Evolutionary conservation across 2,888 invertebrate species (phyloP).

Genomic region (Chalcis sispes): DNA sequence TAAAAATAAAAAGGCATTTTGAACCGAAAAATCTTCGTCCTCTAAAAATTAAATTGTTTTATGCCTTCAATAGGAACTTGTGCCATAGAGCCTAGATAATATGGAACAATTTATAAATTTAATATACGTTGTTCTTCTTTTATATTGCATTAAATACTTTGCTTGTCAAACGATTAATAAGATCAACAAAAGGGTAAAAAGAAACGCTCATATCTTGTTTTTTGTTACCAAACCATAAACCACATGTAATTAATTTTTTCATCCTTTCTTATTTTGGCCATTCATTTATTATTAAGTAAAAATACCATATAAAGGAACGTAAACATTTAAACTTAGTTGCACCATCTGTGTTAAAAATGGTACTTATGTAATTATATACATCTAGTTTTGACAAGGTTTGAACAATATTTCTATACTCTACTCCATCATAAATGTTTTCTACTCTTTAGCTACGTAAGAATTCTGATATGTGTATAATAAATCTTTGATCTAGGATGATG

Average conservation of each 20-base stretch:
- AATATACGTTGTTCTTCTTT: slow-evolving; percentile 19
- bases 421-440: slow-evolving; percentile 48
- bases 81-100: slow-evolving; percentile 50
- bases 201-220: slow-evolving; percentile 40
- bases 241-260: slow-evolving; percentile 46
- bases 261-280: slow-evolving; percentile 46
- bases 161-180: not conserved
- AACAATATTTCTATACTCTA: slow-evolving; percentile 44
- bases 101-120: slow-evolving; percentile 32
- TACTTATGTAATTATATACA: slow-evolving; percentile 41
- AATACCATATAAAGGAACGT: slow-evolving; percentile 47
- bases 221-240: slow-evolving; percentile 55
- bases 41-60: too few relatives aligned
- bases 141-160: slow-evolving; percentile 39
- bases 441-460: not conserved
- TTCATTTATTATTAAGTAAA: slow-evolving; percentile 56
- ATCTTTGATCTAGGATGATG: too few relatives aligned
- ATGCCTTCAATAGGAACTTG: slow-evolving; percentile 2
- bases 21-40: too few relatives aligned
- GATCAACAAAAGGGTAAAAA: slow-evolving; percentile 29
- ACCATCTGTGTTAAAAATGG: slow-evolving; percentile 52
- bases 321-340: slow-evolving; percentile 43
- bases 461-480: too few relatives aligned
- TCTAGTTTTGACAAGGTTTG: slow-evolving; percentile 19
- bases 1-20: too few relatives aligned